phyloP scores from a whole-genome alignment of 2,797 vertebrate genomes.

The Stomatorhinus walkeri region DNA sequence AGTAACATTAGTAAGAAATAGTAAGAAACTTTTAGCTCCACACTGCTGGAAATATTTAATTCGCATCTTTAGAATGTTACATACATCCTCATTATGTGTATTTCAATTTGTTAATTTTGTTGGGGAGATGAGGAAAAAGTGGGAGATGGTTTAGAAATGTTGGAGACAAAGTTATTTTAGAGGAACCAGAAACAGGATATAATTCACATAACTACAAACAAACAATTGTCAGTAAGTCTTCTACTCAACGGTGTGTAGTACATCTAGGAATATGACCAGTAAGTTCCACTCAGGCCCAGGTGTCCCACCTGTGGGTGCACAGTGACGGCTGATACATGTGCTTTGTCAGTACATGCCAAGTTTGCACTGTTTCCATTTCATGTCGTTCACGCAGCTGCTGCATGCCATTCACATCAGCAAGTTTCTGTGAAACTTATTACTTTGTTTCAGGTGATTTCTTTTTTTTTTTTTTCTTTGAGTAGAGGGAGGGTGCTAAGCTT shows the following conservation, averaged over 20 bases:
- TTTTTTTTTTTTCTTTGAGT: background rate
- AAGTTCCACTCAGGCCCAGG: background rate
- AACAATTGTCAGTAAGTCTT: constrained; percentile 1
- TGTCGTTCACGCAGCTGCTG: background rate
- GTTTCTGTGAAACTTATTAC: background rate
- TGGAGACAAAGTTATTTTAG: constrained; percentile 18
- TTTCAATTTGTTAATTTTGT: constrained; percentile 68
- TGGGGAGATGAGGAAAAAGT: constrained; percentile 33
- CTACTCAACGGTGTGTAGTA: background rate
- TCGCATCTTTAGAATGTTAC: constrained; percentile 67
- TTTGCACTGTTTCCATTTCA: background rate
- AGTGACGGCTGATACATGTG: background rate
- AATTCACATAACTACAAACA: constrained; percentile 5
- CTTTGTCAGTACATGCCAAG: background rate
- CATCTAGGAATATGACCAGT: background rate
- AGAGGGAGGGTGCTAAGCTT: background rate
- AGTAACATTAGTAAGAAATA: constrained; percentile 64
- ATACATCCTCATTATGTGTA: constrained; percentile 67
- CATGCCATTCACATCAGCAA: background rate
- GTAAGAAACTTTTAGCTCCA: constrained; percentile 51
- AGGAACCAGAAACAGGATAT: constrained; percentile 52
- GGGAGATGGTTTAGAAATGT: background rate
- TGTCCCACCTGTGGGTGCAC: background rate
- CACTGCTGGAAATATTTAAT: constrained; percentile 43
- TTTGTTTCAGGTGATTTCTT: background rate